phyloP scores from a whole-genome alignment of 1,140 invertebrate species.

The Drosophila novamexicana region DNA sequence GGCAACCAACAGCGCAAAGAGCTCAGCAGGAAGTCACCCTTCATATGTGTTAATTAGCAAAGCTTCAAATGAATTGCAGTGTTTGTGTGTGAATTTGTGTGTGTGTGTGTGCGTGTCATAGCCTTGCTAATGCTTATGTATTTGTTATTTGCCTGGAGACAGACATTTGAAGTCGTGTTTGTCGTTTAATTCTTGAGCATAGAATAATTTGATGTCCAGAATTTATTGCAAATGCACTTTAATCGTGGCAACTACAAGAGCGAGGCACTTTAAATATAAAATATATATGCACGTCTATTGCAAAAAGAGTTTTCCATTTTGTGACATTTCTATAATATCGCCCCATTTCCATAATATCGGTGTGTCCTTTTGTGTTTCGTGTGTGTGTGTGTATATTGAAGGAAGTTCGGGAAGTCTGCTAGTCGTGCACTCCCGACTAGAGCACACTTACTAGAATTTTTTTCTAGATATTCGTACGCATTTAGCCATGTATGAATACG shows the following conservation, averaged over 20 bases:
- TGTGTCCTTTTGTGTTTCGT: too few relatives aligned
- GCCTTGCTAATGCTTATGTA: background rate
- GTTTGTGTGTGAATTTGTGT: constrained; percentile 1
- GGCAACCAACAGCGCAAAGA: constrained; percentile 2
- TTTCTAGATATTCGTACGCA: background rate
- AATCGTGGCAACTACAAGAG: too few relatives aligned
- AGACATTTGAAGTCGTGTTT: background rate
- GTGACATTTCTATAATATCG: too few relatives aligned
- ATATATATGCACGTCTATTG: too few relatives aligned
- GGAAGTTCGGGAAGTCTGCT: too few relatives aligned
- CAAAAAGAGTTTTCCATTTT: too few relatives aligned
- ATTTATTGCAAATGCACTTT: too few relatives aligned
- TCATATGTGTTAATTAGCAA: constrained; percentile 59
- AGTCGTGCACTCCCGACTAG: too few relatives aligned
- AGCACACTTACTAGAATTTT: too few relatives aligned
- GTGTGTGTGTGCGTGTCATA: background rate
- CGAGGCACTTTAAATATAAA: too few relatives aligned
- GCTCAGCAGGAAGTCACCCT: constrained; percentile 38
- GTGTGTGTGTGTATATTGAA: too few relatives aligned
- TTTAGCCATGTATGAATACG: constrained; percentile 12
- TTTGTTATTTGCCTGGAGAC: background rate
- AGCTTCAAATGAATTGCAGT: constrained; percentile 19
- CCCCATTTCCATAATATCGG: too few relatives aligned
- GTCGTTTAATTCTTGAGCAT: background rate
- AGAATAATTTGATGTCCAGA: background rate